phyloP scores from a whole-genome alignment of 2,797 vertebrate species.

The Euphonia xanthogaster region DNA sequence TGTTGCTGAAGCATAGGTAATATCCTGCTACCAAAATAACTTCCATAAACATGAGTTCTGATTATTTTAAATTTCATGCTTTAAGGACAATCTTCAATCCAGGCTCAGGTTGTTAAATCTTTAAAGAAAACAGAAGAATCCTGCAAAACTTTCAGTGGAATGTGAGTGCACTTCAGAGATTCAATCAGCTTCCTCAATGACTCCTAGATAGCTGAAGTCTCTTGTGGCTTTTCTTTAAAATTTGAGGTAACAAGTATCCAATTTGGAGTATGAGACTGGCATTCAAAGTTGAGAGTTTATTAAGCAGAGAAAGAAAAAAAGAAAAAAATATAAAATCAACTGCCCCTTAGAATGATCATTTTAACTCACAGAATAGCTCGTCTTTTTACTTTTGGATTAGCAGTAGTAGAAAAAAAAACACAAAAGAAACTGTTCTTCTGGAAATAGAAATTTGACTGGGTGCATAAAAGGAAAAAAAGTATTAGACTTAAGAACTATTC shows the following conservation, averaged over 20 bases:
- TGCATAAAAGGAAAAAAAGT: not conserved
- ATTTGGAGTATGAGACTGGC: not conserved
- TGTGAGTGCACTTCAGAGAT: not conserved
- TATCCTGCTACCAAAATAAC: not conserved
- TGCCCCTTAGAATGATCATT: not conserved
- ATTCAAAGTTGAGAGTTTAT: not conserved
- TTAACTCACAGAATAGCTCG: not conserved
- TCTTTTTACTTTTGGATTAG: not conserved
- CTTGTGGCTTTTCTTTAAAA: not conserved
- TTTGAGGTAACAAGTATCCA: not conserved
- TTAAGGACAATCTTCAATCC: not conserved
- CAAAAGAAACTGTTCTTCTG: not conserved
- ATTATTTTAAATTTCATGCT: not conserved
- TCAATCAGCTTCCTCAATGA: not conserved
- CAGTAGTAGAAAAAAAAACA: not conserved
- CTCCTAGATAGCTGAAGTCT: not conserved
- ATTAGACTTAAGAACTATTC: not conserved
- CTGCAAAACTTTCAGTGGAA: not conserved
- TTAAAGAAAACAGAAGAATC: not conserved
- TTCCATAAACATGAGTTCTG: not conserved
- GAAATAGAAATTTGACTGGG: not conserved
- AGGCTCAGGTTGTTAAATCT: not conserved
- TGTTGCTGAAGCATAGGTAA: not conserved
- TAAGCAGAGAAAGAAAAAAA: not conserved
- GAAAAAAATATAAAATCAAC: not conserved